Base-by-base conservation (phyloP, 2,888 invertebrate species). In the Creontiades dilutus region DNA sequence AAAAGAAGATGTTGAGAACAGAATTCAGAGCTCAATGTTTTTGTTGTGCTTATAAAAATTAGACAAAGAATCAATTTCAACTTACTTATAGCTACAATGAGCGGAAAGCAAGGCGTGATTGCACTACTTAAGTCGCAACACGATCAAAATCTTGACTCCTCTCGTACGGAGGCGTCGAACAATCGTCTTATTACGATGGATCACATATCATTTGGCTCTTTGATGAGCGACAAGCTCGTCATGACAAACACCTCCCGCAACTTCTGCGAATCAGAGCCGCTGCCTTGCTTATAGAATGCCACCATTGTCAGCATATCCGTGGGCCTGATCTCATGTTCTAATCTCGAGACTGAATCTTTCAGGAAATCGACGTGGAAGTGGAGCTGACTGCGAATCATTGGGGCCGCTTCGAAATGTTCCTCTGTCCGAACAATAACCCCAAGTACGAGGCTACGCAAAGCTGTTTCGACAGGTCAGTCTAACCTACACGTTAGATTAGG, bases 381-480 rank as follows among this genome's bases (percentile, higher is more conserved):
- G 97, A 98, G 93, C 93, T 98, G 68, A 98, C 98, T 0, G 97
- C 98, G 0, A 98, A 98, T 93, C 98, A 98, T 93, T 96, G 96
- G 92, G 98, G 98, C 0, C 95, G 96, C 68, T 98, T 98, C 92
- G 96, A 97, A 92, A 95, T 98, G 93, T 96, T 95, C 92, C 94
- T 98, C 0, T 98, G 98, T 91, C 97, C 97, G 0, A 97, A 97
- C 92, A 97, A 97, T 93, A 96, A 97, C 93, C 96, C 96, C 0
- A 94, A 94, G 0, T 95, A 95, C 91, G 96, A 96, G 93, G 97
- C 97, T 3, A 96, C 96, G 0, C 97, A 97, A 93, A 96, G 96
- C 80, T 98, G 98, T 92, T 96, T 98, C 92, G 96, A 98, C 93
- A 95, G 95, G 95, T 96, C 92, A 57, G 75, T n/a, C 12, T 2